Evolutionary conservation across 2,113 vertebrate species (phyloP).

Genomic region (Macrotus californicus): DNA sequence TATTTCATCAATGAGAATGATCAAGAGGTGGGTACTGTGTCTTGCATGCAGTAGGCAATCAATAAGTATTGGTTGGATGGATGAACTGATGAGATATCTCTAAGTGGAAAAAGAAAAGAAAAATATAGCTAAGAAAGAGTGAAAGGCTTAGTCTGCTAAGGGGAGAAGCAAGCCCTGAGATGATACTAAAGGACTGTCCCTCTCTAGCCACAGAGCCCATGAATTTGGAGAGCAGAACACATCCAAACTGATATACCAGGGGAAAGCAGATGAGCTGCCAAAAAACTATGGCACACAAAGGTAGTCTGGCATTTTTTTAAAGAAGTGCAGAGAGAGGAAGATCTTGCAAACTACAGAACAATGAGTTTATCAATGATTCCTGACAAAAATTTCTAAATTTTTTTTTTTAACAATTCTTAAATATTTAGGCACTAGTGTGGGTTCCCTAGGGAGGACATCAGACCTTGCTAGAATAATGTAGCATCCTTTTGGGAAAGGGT

Average conservation of each 20-base stretch:
- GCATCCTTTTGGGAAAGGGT: neutral
- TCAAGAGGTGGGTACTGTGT: neutral
- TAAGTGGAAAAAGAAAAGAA: neutral
- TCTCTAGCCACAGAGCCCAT: neutral
- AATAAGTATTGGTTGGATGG: neutral
- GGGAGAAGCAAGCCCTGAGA: neutral
- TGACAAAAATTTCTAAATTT: conserved; percentile 15
- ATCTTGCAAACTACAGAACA: neutral
- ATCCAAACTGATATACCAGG: neutral
- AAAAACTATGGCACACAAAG: neutral
- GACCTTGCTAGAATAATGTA: neutral
- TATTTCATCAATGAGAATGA: neutral
- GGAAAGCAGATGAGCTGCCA: neutral
- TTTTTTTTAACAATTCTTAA: neutral
- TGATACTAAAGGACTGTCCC: neutral
- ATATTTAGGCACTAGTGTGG: neutral
- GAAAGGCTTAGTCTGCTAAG: neutral
- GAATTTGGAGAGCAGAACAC: neutral
- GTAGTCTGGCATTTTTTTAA: neutral
- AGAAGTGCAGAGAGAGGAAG: neutral
- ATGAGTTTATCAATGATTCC: conserved; percentile 20
- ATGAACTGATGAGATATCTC: neutral
- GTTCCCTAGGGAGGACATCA: neutral
- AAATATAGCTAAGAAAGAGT: neutral
- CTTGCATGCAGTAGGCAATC: neutral